Evolutionary conservation across 2,113 vertebrate genomes (phyloP).

Genomic region (Bagarius yarrelli): DNA sequence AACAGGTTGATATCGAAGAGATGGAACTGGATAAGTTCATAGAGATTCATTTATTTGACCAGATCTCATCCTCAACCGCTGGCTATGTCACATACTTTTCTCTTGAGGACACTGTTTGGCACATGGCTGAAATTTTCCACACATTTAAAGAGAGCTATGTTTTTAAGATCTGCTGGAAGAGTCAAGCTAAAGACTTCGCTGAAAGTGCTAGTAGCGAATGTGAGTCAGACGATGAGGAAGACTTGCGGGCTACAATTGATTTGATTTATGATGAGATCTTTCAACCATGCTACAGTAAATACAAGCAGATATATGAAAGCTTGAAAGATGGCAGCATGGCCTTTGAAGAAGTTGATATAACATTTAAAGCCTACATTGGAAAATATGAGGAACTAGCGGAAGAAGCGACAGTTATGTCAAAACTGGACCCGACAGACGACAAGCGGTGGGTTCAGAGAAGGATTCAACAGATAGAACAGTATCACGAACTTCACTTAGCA

Average conservation of each 20-base stretch:
- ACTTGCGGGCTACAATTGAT: slow-evolving; percentile 43
- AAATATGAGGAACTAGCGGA: slow-evolving; percentile 67
- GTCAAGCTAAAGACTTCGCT: slow-evolving; percentile 49
- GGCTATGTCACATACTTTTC: slow-evolving; percentile 65
- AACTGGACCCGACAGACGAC: slow-evolving; percentile 33
- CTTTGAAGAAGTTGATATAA: slow-evolving; percentile 70
- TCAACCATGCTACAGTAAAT: slow-evolving; percentile 61
- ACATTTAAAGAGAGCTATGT: slow-evolving; percentile 72
- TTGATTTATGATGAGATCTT: slow-evolving; percentile 58
- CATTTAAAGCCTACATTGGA: slow-evolving; percentile 72
- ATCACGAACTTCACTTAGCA: slow-evolving; percentile 82
- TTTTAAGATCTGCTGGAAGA: slow-evolving; percentile 78
- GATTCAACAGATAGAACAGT: slow-evolving; percentile 82
- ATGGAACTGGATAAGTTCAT: slow-evolving; percentile 64
- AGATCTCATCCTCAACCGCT: neutral
- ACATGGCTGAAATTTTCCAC: slow-evolving; percentile 63
- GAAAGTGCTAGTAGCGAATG: accelerated
- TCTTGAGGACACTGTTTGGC: slow-evolving; percentile 62
- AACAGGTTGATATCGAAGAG: slow-evolving; percentile 60
- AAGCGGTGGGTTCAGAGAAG: slow-evolving; percentile 75
- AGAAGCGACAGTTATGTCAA: slow-evolving; percentile 73
- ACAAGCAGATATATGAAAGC: slow-evolving; percentile 60
- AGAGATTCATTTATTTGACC: slow-evolving; percentile 51
- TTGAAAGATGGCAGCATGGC: slow-evolving; percentile 75
- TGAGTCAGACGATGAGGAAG: neutral